Base-by-base conservation (phyloP, 30 jellyfish, hydroid and myxozoan genomes). In the Hydractinia symbiolongicarpus region DNA sequence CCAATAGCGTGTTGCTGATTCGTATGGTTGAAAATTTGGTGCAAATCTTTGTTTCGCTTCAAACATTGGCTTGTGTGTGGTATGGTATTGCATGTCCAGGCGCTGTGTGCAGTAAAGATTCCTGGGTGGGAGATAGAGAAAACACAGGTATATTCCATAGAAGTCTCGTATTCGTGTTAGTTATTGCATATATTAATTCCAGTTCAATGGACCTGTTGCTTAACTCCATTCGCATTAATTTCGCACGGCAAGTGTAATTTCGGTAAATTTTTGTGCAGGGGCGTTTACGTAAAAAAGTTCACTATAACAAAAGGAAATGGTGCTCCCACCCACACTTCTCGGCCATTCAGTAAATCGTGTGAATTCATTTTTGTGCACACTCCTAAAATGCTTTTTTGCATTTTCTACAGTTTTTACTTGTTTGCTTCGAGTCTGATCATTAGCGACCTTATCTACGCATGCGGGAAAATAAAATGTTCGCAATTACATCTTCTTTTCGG, bases 21-120 rank as follows among this genome's bases (percentile, higher is more conserved):
- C 83, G 94, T 14, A 55, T 89, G 79, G 71, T 78, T 50, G 92
- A 89, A 78, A 84, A 84, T 66, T 50, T 85, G 21, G 61, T 79
- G 6, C 85, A 81, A 55, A 85, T 86, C 9, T 21, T 82, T 11
- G 17, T 84, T 55, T 53, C 64, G 53, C 62, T 89, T 16, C 97
- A 89, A 54, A 16, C 85, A 14, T 79, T 89, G 57, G 87, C 95
- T n/a, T 89, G 97, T 64, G 76, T 89, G 14, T 89, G 97, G 97
- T 84, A 84, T 76, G 71, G 67, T 20, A 60, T 85, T 10, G 95
- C 97, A 7, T 89, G 97, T 55, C 86, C 95, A 10, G 68, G 66
- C 7, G 17, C 50, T 50, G 44, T 16, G 11, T 84, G 95, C 86
- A 40, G 62, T 15, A 11, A 17, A 5, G 19, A 61, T 13, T 74